phyloP scores from a whole-genome alignment of 2,797 vertebrate species.

The Enteromius radiatus region DNA sequence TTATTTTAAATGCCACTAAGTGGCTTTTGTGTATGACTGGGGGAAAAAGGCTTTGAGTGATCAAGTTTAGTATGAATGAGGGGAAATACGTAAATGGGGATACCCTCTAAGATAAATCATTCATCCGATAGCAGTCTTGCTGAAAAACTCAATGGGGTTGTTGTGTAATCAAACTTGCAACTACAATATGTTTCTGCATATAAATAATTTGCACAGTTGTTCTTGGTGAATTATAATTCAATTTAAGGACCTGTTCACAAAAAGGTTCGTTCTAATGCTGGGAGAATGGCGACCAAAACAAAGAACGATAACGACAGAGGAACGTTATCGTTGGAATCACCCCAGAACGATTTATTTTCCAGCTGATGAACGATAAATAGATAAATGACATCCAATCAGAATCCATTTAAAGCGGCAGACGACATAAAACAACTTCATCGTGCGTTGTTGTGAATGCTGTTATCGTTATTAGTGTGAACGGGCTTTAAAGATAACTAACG shows the following conservation, averaged over 20 bases:
- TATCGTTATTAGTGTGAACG: neutral
- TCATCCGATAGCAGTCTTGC: neutral
- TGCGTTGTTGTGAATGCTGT: neutral
- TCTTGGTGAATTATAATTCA: neutral
- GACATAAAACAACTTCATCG: neutral
- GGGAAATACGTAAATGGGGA: neutral
- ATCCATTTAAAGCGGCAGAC: neutral
- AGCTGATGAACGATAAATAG: neutral
- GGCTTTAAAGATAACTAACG: neutral
- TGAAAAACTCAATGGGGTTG: neutral
- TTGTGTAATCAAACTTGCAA: neutral
- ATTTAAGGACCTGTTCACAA: neutral
- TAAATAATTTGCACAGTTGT: neutral
- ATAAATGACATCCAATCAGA: neutral
- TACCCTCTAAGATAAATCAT: neutral
- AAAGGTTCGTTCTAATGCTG: neutral
- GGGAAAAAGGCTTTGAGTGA: conserved; percentile 2
- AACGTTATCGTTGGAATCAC: neutral
- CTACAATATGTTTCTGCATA: neutral
- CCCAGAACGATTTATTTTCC: neutral
- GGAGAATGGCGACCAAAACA: neutral
- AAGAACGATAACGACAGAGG: neutral
- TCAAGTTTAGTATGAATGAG: neutral
- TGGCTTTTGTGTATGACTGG: neutral
- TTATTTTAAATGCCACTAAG: neutral